phyloP scores from a whole-genome alignment of 1,140 invertebrate species.

The Penaeus japonicus region DNA sequence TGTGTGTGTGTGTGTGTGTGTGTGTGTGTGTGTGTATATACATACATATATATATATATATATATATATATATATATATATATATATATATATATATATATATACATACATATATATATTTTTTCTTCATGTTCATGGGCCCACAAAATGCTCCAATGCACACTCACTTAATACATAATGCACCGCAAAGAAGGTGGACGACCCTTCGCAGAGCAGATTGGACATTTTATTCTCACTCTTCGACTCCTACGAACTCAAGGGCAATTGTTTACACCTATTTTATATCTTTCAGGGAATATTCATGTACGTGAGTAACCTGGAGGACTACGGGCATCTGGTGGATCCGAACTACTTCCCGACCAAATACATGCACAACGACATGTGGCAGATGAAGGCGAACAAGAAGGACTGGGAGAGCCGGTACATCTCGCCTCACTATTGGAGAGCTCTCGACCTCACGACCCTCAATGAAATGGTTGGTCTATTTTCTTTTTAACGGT shows the following conservation, averaged over 20 bases:
- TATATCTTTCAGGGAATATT: slow-evolving; percentile 73
- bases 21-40: too few relatives aligned
- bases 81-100: not conserved
- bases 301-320: slow-evolving; percentile 88
- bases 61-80: not conserved
- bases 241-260: not conserved
- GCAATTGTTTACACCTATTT: not conserved
- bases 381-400: slow-evolving; percentile 94
- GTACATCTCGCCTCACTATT: slow-evolving; percentile 84
- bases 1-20: too few relatives aligned
- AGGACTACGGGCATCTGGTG: slow-evolving; percentile 89
- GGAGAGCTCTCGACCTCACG: slow-evolving; percentile 74
- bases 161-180: not conserved
- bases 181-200: not conserved
- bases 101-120: not conserved
- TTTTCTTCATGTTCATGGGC: not conserved
- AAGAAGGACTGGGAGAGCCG: slow-evolving; percentile 89
- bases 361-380: slow-evolving; percentile 79
- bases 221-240: too few relatives aligned
- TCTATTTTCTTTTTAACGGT: too few relatives aligned
- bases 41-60: too few relatives aligned
- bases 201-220: too few relatives aligned
- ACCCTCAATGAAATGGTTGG: slow-evolving; percentile 60
- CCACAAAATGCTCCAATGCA: not conserved
- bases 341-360: slow-evolving; percentile 84